A percentile compares a stretch with the other conserved stretches of the same genome.
Evolutionary conservation across 2,797 vertebrate species (phyloP).

Genomic region (Uromys caudimaculatus): DNA sequence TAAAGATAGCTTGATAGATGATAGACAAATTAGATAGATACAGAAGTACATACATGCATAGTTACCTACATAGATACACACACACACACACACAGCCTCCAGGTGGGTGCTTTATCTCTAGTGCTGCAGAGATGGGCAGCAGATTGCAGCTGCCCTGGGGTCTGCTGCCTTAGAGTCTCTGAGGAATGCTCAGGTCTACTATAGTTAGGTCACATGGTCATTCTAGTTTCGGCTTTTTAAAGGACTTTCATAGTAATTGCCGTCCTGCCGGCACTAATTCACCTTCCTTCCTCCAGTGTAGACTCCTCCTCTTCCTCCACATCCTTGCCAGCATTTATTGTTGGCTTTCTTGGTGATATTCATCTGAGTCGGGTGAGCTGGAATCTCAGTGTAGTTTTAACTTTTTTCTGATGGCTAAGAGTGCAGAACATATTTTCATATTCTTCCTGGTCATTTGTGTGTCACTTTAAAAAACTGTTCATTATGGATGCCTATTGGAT

Average conservation of each 20-base stretch:
- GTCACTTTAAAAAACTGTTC: neutral
- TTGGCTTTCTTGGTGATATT: neutral
- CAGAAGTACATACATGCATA: neutral
- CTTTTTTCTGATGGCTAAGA: neutral
- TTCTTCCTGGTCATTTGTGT: neutral
- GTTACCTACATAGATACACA: neutral
- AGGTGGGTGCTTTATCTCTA: neutral
- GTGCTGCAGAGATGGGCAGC: neutral
- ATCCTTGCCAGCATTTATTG: neutral
- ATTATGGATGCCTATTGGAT: neutral
- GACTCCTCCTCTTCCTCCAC: neutral
- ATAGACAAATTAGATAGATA: neutral
- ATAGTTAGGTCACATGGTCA: neutral
- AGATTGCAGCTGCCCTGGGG: neutral
- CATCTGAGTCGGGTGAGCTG: neutral
- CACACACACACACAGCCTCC: neutral
- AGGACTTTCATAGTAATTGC: neutral
- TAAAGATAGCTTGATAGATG: no score
- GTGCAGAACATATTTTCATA: neutral
- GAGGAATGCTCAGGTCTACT: neutral
- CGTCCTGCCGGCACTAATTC: neutral
- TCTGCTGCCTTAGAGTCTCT: neutral
- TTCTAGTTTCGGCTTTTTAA: neutral
- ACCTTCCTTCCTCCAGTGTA: neutral
- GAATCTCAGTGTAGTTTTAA: neutral